A percentile compares a stretch with the other conserved stretches of the same genome.
Conservation (phyloP, 2,797 vertebrate genomes). For the Enteromius argenteus region DNA sequence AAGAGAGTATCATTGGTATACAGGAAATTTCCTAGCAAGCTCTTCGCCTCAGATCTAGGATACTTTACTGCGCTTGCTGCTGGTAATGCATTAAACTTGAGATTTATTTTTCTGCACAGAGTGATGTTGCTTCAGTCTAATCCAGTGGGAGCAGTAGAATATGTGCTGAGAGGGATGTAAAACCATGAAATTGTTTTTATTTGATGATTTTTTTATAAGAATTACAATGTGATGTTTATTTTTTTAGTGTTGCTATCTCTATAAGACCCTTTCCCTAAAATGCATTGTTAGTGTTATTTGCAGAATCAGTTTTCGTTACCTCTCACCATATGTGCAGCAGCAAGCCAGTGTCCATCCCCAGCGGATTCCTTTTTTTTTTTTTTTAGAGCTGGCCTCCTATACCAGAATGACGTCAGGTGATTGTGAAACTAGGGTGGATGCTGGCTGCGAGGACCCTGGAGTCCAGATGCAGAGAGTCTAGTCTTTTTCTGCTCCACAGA, state of each 20-base stretch:
- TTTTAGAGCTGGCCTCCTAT: constrained; percentile 53
- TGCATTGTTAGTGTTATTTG: not conserved
- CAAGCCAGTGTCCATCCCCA: constrained; percentile 36
- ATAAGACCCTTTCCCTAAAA: constrained; percentile 14
- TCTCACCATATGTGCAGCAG: constrained; percentile 43
- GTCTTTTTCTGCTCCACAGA: constrained; percentile 26
- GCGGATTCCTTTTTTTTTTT: not conserved
- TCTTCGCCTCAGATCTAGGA: not conserved
- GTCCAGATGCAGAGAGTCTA: constrained; percentile 20
- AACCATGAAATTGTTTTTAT: constrained; percentile 1
- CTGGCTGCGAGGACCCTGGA: constrained; percentile 18
- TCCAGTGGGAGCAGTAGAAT: constrained; percentile 18
- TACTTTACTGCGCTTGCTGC: constrained; percentile 2
- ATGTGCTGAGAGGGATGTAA: constrained; percentile 23
- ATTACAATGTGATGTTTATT: not conserved
- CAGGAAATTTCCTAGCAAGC: not conserved
- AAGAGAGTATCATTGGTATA: not conserved
- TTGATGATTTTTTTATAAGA: too few species aligned
- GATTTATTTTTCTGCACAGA: constrained; percentile 19
- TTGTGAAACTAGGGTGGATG: constrained; percentile 59
- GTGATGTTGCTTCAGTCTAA: constrained; percentile 39
- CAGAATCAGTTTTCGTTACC: not conserved
- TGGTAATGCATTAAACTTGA: constrained; percentile 29
- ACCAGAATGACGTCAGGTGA: constrained; percentile 50
- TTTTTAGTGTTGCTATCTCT: not conserved